These are phyloP conservation scores for Bellardia pandia DNA, from an alignment of 2,888 invertebrate genomes.

Conservation along the genomic window DNA sequence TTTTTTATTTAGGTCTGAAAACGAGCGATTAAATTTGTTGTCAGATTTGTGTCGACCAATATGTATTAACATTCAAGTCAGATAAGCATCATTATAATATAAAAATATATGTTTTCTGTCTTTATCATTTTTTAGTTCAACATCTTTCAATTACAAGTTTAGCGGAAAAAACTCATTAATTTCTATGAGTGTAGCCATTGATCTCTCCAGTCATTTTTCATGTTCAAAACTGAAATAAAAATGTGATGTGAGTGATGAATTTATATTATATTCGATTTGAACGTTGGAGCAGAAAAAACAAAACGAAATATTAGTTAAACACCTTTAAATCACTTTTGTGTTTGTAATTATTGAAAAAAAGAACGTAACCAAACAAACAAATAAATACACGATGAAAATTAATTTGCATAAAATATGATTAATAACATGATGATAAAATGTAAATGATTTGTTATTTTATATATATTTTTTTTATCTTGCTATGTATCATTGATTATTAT, in stretches of 20 bases:
- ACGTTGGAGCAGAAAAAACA: neutral
- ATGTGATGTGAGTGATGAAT: conserved; percentile 10
- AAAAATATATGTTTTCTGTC: too few species aligned
- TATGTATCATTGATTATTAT: neutral
- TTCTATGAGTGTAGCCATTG: neutral
- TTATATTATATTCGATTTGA: neutral
- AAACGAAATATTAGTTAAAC: neutral
- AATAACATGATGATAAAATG: conserved; percentile 48
- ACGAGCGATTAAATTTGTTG: too few species aligned
- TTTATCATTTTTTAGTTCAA: too few species aligned
- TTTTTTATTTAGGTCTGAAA: too few species aligned
- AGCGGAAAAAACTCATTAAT: neutral
- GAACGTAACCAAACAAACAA: conserved; percentile 43
- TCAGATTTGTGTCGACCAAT: too few species aligned
- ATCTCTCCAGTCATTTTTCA: neutral
- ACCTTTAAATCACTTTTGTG: neutral
- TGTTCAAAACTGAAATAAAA: neutral
- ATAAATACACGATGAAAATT: conserved; percentile 33
- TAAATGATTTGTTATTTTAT: conserved; percentile 54
- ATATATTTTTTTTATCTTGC: neutral
- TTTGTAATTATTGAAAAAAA: neutral
- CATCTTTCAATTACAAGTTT: too few species aligned
- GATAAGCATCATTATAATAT: too few species aligned
- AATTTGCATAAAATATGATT: conserved; percentile 62
- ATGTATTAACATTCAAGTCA: too few species aligned